These are phyloP conservation scores for Euschistus heros DNA, from an alignment of 1,140 invertebrate species.

Conservation along the genomic window DNA sequence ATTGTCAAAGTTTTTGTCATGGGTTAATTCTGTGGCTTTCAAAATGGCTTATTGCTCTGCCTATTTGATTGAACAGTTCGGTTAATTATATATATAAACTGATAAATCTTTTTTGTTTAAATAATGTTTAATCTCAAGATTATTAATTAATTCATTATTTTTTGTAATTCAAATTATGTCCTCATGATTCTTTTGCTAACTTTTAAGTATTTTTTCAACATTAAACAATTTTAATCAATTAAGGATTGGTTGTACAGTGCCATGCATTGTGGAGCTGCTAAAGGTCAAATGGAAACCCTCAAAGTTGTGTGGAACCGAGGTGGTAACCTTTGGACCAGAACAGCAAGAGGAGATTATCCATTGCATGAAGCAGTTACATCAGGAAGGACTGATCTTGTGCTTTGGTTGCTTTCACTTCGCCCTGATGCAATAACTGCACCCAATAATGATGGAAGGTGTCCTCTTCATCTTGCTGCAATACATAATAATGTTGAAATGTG, in stretches of 20 bases:
- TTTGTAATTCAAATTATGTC: too few species aligned
- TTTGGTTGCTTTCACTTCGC: slow-evolving; percentile 72
- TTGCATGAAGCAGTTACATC: slow-evolving; percentile 91
- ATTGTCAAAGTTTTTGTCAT: too few species aligned
- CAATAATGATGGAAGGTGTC: slow-evolving; percentile 85
- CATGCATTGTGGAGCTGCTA: slow-evolving; percentile 83
- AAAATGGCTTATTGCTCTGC: too few species aligned
- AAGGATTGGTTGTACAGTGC: slow-evolving; percentile 39
- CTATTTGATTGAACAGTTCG: too few species aligned
- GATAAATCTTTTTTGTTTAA: too few species aligned
- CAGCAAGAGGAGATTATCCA: slow-evolving; percentile 80
- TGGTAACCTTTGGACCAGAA: slow-evolving; percentile 85
- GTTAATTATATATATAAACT: too few species aligned
- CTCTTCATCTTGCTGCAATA: slow-evolving; percentile 86
- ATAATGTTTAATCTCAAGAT: too few species aligned
- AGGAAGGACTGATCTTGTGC: slow-evolving; percentile 72
- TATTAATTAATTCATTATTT: too few species aligned
- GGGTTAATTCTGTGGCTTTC: too few species aligned
- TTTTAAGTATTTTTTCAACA: too few species aligned
- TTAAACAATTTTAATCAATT: too few species aligned
- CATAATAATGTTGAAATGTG: slow-evolving; percentile 92
- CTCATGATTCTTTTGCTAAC: too few species aligned
- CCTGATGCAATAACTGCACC: slow-evolving; percentile 75
- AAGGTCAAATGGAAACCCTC: slow-evolving; percentile 81
- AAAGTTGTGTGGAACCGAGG: slow-evolving; percentile 65